These are phyloP conservation scores for Upupa epops DNA, from an alignment of 2,113 vertebrate species.

Conservation along the genomic window DNA sequence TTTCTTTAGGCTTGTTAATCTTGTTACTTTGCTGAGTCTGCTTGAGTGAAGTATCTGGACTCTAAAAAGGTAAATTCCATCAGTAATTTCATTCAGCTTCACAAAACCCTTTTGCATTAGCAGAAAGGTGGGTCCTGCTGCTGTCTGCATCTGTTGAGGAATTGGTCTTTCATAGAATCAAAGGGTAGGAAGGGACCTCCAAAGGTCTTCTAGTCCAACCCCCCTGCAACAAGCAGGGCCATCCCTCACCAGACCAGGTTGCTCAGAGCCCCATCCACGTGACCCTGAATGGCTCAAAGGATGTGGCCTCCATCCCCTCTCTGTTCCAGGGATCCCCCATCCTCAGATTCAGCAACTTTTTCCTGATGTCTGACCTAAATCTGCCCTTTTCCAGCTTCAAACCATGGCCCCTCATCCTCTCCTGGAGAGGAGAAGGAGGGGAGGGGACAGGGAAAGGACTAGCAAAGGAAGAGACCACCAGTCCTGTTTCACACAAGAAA, in stretches of 20 bases:
- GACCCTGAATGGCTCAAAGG: too few relatives aligned
- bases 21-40: not conserved
- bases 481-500: not conserved
- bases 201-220: too few relatives aligned
- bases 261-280: too few relatives aligned
- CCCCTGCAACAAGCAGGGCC: too few relatives aligned
- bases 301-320: too few relatives aligned
- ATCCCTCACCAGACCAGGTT: too few relatives aligned
- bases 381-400: too few relatives aligned
- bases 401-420: too few relatives aligned
- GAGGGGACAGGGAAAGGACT: not conserved
- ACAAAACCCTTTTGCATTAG: not conserved
- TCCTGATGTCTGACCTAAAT: too few relatives aligned
- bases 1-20: not conserved
- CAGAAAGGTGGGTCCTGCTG: not conserved
- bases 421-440: not conserved
- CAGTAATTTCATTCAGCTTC: not conserved
- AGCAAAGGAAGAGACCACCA: rapidly evolving
- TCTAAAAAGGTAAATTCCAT: not conserved
- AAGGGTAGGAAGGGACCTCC: too few relatives aligned
- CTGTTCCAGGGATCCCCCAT: too few relatives aligned
- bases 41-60: not conserved
- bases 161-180: not conserved
- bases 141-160: not conserved
- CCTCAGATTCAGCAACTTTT: too few relatives aligned